These are phyloP conservation scores for Mugil cephalus DNA, from an alignment of 2,113 vertebrate species.

Conservation along the genomic window DNA sequence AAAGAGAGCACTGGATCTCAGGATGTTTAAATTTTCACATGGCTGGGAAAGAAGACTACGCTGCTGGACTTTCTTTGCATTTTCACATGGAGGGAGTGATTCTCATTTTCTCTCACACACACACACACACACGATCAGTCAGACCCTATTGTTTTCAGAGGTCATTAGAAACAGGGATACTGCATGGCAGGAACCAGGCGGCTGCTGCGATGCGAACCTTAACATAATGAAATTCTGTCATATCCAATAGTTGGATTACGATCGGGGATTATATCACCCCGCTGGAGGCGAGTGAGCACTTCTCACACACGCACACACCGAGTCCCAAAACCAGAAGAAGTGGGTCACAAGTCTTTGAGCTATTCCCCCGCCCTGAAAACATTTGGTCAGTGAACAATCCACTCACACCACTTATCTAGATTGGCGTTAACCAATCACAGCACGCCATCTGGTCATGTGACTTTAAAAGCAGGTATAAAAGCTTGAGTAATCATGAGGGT, in stretches of 20 bases:
- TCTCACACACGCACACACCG: conserved; percentile 21
- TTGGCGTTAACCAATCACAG: conserved; percentile 65
- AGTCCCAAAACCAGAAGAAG: conserved; percentile 60
- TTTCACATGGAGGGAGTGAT: conserved; percentile 19
- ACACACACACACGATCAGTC: background rate
- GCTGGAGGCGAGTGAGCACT: conserved; percentile 57
- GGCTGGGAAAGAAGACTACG: background rate
- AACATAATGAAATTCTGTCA: conserved; percentile 74
- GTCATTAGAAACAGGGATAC: background rate
- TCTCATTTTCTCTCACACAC: background rate
- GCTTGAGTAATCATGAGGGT: conserved; percentile 33
- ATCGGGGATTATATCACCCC: conserved; percentile 72
- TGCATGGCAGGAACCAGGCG: conserved; percentile 13
- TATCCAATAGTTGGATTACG: conserved; percentile 74
- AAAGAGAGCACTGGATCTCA: background rate
- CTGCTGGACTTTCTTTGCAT: background rate
- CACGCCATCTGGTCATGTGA: conserved; percentile 72
- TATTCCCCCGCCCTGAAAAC: conserved; percentile 29
- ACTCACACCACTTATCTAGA: conserved; percentile 63
- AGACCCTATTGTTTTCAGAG: conserved; percentile 6
- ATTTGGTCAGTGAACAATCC: conserved; percentile 65
- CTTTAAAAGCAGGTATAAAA: conserved; percentile 77
- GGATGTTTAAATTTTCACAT: background rate
- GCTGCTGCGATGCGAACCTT: conserved; percentile 41
- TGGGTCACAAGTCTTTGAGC: conserved; percentile 76